A percentile compares a stretch with the other conserved stretches of the same genome.
These are phyloP conservation scores for Lymantria monacha DNA, from an alignment of 2,888 invertebrate genomes.

Conservation along the genomic window DNA sequence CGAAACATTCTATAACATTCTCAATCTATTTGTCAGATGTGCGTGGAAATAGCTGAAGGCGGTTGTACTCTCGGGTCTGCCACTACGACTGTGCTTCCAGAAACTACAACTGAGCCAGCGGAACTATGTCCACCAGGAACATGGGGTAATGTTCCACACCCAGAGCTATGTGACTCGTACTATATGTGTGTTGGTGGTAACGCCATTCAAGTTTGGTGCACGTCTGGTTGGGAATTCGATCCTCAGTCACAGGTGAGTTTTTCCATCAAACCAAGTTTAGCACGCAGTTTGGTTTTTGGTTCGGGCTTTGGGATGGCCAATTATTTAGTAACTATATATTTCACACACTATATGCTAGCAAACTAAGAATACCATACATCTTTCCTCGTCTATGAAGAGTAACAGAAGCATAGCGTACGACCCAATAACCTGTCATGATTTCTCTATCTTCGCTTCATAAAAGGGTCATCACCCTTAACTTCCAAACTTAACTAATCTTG, in stretches of 20 bases:
- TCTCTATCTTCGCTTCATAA: too few relatives aligned
- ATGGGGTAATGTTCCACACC: conserved; percentile 18
- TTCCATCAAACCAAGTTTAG: neutral
- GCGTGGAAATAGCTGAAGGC: conserved; percentile 18
- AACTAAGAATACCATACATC: too few relatives aligned
- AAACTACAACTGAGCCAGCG: neutral
- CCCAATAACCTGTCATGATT: too few relatives aligned
- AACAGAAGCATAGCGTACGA: too few relatives aligned
- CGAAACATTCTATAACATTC: too few relatives aligned
- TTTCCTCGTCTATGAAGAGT: too few relatives aligned
- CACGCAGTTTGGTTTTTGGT: neutral
- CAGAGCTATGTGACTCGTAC: conserved; percentile 9
- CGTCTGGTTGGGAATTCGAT: conserved; percentile 18
- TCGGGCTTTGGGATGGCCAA: too few relatives aligned
- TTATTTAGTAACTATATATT: too few relatives aligned
- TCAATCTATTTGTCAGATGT: conserved; percentile 3
- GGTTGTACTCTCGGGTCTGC: conserved; percentile 18
- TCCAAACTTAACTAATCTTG: too few relatives aligned
- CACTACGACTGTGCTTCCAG: neutral
- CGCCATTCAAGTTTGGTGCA: conserved; percentile 11
- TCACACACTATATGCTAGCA: too few relatives aligned
- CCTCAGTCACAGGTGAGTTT: conserved; percentile 4
- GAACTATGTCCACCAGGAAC: conserved; percentile 6
- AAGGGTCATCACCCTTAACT: too few relatives aligned
- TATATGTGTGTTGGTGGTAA: conserved; percentile 10